phyloP scores from a whole-genome alignment of 2,888 invertebrate species.

The Parnassius orleans region DNA sequence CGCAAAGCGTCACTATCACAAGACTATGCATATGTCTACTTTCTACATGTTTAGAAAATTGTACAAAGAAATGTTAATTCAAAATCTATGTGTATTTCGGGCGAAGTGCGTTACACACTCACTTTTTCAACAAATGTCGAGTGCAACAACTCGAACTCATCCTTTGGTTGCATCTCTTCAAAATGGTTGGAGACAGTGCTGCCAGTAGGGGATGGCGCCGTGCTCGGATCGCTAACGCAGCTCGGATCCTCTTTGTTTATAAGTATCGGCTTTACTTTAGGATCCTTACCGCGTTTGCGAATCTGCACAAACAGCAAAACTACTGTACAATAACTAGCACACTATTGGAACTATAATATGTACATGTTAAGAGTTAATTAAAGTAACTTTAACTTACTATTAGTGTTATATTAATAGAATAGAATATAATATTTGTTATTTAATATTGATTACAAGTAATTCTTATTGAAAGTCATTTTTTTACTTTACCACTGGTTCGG shows the following conservation, averaged over 20 bases:
- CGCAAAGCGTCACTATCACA: slow-evolving; percentile 2
- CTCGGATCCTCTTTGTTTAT: slow-evolving; percentile 86
- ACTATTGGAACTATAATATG: too few species aligned
- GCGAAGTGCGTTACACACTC: slow-evolving; percentile 48
- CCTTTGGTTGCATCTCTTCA: slow-evolving; percentile 90
- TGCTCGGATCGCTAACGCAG: slow-evolving; percentile 75
- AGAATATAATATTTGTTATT: neutral
- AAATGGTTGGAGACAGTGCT: slow-evolving; percentile 83
- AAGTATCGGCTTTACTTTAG: slow-evolving; percentile 87
- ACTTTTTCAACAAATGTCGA: slow-evolving; percentile 70
- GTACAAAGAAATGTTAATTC: slow-evolving; percentile 23
- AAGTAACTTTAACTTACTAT: neutral
- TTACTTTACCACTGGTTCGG: too few species aligned
- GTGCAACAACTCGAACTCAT: slow-evolving; percentile 83
- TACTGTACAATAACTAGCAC: slow-evolving; percentile 14
- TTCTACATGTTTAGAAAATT: slow-evolving; percentile 14
- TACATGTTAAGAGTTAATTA: neutral
- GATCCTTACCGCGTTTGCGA: slow-evolving; percentile 85
- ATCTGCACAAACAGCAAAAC: slow-evolving; percentile 63
- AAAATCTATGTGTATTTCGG: slow-evolving; percentile 9
- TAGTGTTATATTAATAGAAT: neutral
- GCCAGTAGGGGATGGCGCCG: slow-evolving; percentile 62
- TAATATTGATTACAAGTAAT: too few species aligned
- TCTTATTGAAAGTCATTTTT: too few species aligned
- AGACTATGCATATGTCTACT: slow-evolving; percentile 22